Conservation (phyloP, 2,113 vertebrate genomes). For the Pedionomus torquatus region DNA sequence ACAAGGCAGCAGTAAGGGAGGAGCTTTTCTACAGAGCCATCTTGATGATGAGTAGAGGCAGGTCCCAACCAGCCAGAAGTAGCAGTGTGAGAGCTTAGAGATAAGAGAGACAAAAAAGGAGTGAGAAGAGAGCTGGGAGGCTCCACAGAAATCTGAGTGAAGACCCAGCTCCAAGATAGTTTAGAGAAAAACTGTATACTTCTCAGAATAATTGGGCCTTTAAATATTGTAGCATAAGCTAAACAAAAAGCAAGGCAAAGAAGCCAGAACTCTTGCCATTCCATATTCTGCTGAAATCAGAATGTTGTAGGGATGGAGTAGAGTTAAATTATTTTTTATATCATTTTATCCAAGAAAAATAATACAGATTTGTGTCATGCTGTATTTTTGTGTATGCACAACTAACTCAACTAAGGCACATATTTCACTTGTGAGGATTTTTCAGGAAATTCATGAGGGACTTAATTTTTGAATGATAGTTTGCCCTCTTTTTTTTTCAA, state of each 20-base stretch:
- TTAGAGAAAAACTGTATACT: not conserved
- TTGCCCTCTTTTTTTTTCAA: not conserved
- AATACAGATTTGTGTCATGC: not conserved
- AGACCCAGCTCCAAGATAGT: not conserved
- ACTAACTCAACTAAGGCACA: not conserved
- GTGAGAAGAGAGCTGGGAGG: not conserved
- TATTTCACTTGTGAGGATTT: not conserved
- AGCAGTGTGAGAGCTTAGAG: not conserved
- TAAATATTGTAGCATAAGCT: not conserved
- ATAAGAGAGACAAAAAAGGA: not conserved
- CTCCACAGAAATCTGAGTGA: not conserved
- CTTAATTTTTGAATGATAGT: not conserved
- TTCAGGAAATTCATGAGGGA: not conserved
- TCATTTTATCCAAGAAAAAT: too few species aligned
- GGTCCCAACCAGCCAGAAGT: not conserved
- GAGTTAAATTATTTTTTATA: too few species aligned
- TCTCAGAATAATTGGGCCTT: not conserved
- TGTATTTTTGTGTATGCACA: not conserved
- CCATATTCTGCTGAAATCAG: too few species aligned
- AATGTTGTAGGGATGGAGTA: too few species aligned
- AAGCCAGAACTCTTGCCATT: not conserved
- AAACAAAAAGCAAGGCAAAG: not conserved
- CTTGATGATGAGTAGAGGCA: not conserved
- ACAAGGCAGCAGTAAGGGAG: not conserved
- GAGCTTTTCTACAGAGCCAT: not conserved